Base-by-base conservation (phyloP, 2,113 vertebrate species). In the Rhegmatorhina hoffmannsi region DNA sequence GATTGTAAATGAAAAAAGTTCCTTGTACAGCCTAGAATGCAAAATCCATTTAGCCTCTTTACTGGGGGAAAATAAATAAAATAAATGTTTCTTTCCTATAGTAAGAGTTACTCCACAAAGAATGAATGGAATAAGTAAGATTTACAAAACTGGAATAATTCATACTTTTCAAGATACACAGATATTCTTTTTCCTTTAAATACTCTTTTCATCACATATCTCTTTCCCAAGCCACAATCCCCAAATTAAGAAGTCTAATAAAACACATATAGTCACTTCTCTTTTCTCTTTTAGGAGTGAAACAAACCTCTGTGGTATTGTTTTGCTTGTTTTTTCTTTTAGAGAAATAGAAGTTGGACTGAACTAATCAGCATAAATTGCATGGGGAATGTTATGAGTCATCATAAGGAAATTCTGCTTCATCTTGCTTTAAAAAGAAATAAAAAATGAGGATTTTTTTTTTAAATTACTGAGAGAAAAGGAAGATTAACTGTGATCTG, bases 401-500 rank as follows among this genome's bases (percentile, higher is more conserved):
- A 77, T 94, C 95, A 68, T 25, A 68, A 89, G 92, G 79, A 87
- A 94, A 96, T 81, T 96, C 69, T 81, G 78, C 70, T 97, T 96
- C 73, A 91, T 96, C 91, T 94, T 63, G 34, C 77, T 84, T 91
- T 77, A 63, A 81, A 81, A 84, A 96, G 56, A 94, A 93, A 94
- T 82, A 84, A 95, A 94, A 97, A 97, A 85, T 64, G 62, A 84
- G 26, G 69, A 67, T 84, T 96, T 96, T 95, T 95, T 88, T 62
- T 95, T 88, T 62, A 86, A 97, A 97, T 97, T 96, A 92, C 49
- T 6, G 9, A 92, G 94, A 95, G 89, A 93, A 97, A 96, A 96
- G 75, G 92, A 92, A 98, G 95, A 97, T 97, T 96, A 98, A 95
- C 85, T 85, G 34, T 94, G 72, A 49, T 95, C 69, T 96, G 95